These are phyloP conservation scores for Synergus umbraculus DNA, from an alignment of 2,888 invertebrate species.

Conservation along the genomic window DNA sequence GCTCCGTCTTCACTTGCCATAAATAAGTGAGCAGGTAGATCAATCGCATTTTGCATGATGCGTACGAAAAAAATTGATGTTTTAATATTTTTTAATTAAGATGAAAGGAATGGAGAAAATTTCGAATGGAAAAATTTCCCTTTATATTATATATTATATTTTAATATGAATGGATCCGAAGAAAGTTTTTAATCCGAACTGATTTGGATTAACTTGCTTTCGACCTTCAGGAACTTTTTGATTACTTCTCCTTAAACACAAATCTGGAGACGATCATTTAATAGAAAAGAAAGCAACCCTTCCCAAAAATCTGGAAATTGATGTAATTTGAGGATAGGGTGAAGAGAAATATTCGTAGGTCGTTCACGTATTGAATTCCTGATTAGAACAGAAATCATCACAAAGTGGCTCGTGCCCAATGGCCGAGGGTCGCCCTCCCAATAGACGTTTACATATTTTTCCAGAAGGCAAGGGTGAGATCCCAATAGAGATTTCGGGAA, in stretches of 20 bases:
- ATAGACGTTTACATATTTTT: slow-evolving; percentile 23
- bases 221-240: too few relatives aligned
- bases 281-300: not conserved
- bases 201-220: too few relatives aligned
- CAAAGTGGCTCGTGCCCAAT: slow-evolving; percentile 12
- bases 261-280: not conserved
- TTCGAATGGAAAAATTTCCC: too few relatives aligned
- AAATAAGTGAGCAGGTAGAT: slow-evolving; percentile 20
- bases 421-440: not conserved
- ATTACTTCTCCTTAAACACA: too few relatives aligned
- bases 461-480: slow-evolving; percentile 14
- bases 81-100: not conserved
- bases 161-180: too few relatives aligned
- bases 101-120: not conserved
- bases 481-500: slow-evolving; percentile 13
- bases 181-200: too few relatives aligned
- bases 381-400: slow-evolving; percentile 22
- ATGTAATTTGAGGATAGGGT: slow-evolving; percentile 14
- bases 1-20: slow-evolving; percentile 11
- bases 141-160: too few relatives aligned
- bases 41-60: not conserved
- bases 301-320: slow-evolving; percentile 8
- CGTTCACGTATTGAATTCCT: slow-evolving; percentile 32
- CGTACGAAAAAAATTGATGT: not conserved
- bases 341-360: slow-evolving; percentile 7